A percentile compares a stretch with the other conserved stretches of the same genome.
Conservation (phyloP, 2,113 vertebrate species). For the Cnemophilus loriae region DNA sequence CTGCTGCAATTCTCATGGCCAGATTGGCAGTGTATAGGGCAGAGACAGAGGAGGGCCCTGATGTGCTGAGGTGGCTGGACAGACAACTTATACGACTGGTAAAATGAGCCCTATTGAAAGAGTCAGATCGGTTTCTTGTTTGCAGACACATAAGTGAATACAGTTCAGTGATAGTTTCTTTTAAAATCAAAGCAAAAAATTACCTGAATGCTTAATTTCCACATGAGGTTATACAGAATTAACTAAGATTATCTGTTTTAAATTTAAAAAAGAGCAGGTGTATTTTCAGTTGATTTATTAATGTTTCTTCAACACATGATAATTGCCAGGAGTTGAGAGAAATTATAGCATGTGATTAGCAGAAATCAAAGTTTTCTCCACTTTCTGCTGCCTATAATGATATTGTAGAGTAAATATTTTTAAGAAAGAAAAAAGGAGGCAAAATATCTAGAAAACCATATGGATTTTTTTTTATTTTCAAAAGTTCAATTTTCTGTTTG, state of each 20-base stretch:
- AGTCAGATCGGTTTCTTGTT: neutral
- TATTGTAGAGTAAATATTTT: neutral
- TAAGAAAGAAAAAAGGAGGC: neutral
- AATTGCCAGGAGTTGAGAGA: neutral
- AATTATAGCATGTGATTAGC: neutral
- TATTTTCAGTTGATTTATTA: neutral
- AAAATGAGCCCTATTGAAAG: neutral
- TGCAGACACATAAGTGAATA: neutral
- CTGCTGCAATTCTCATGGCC: conserved; percentile 94
- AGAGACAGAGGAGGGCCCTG: conserved; percentile 95
- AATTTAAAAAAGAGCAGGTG: neutral
- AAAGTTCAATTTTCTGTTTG: neutral
- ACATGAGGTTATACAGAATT: neutral
- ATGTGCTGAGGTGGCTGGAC: conserved; percentile 94
- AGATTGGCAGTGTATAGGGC: conserved; percentile 90
- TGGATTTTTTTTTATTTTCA: neutral
- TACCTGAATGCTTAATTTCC: neutral
- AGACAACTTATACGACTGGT: conserved; percentile 95
- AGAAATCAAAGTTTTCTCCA: neutral
- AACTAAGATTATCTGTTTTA: neutral
- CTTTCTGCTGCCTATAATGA: neutral
- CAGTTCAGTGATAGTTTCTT: neutral
- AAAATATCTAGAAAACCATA: neutral
- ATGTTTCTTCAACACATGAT: neutral
- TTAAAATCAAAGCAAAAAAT: neutral